phyloP scores from a whole-genome alignment of 2,888 invertebrate genomes.

The Phyllotreta cruciferae region DNA sequence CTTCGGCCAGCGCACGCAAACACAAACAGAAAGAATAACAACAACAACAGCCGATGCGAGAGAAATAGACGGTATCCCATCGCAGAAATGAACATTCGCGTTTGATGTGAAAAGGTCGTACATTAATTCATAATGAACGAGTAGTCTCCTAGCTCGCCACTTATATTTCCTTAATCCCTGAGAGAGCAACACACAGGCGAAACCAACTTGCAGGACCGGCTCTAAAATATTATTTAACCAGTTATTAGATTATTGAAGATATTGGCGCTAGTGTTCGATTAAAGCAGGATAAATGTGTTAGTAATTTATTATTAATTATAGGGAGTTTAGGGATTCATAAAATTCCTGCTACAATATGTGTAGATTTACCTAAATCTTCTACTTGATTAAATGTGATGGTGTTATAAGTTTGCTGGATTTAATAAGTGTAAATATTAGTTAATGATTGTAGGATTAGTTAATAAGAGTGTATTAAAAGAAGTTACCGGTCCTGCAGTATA shows the following conservation, averaged over 20 bases:
- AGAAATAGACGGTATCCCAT: constrained; percentile 41
- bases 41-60: constrained; percentile 40
- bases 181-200: constrained; percentile 52
- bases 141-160: constrained; percentile 58
- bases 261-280: too few relatives aligned
- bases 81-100: constrained; percentile 51
- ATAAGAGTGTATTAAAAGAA: background rate
- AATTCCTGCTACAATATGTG: too few relatives aligned
- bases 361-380: too few relatives aligned
- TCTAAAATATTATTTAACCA: constrained; percentile 22
- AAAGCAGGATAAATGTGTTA: too few relatives aligned
- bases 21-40: constrained; percentile 41
- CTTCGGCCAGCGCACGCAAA: constrained; percentile 26
- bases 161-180: constrained; percentile 62
- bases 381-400: too few relatives aligned
- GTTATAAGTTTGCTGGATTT: too few relatives aligned
- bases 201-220: constrained; percentile 47
- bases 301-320: too few relatives aligned
- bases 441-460: too few relatives aligned
- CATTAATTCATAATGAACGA: constrained; percentile 61
- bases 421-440: too few relatives aligned
- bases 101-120: constrained; percentile 58
- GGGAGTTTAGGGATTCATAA: too few relatives aligned
- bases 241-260: background rate
- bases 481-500: constrained; percentile 32